phyloP scores from a whole-genome alignment of 1,140 invertebrate genomes.

The Cyphomyrmex costatus region DNA sequence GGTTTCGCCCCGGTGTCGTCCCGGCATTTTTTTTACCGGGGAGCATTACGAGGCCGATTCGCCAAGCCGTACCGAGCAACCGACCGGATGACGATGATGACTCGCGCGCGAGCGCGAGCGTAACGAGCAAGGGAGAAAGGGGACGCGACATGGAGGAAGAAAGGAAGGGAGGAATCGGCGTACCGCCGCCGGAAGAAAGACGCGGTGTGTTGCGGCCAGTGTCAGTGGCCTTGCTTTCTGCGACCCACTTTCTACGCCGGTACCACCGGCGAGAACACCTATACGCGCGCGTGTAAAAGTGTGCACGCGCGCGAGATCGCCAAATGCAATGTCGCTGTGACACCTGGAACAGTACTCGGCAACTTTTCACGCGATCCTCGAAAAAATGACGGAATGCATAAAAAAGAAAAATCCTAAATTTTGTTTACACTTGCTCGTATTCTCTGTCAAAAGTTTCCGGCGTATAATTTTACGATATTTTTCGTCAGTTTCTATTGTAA shows the following conservation, averaged over 20 bases:
- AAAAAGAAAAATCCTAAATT: background rate
- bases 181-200: conserved; percentile 75
- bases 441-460: too few species aligned
- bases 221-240: conserved; percentile 87
- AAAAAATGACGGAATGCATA: background rate
- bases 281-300: conserved; percentile 20
- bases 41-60: conserved; percentile 71
- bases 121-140: conserved; percentile 54
- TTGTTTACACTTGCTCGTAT: too few species aligned
- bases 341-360: background rate
- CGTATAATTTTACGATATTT: too few species aligned
- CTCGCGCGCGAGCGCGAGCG: conserved; percentile 63
- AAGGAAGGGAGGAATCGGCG: conserved; percentile 69
- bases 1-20: conserved; percentile 19
- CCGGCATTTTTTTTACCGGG: conserved; percentile 67
- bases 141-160: conserved; percentile 56
- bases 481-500: too few species aligned
- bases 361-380: background rate
- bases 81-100: conserved; percentile 72
- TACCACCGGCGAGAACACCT: conserved; percentile 61
- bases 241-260: conserved; percentile 85
- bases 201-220: conserved; percentile 78
- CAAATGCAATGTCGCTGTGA: conserved; percentile 22
- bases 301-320: conserved; percentile 25
- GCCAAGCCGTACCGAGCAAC: conserved; percentile 44